phyloP scores from a whole-genome alignment of 2,888 invertebrate genomes.

The Artemia sinica region DNA sequence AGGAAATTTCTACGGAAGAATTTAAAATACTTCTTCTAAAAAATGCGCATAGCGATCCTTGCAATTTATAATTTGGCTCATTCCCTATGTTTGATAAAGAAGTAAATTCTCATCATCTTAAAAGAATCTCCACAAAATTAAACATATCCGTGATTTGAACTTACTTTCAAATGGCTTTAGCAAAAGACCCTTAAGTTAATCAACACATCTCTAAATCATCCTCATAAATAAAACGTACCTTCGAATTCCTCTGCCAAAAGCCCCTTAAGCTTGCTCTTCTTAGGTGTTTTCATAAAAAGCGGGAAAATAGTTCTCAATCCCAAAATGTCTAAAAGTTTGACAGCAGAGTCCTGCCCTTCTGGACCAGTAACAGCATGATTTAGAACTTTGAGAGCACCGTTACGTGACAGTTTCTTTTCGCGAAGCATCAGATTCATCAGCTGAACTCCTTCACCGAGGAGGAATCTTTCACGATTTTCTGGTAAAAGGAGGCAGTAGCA shows the following conservation, averaged over 20 bases:
- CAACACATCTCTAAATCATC: not conserved
- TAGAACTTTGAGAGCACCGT: slow-evolving; percentile 90
- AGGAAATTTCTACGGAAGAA: no score
- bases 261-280: slow-evolving; percentile 55
- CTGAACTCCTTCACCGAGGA: slow-evolving; percentile 91
- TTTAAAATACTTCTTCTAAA: no score
- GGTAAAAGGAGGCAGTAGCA: slow-evolving; percentile 81
- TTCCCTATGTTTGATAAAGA: no score
- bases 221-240: slow-evolving; percentile 35
- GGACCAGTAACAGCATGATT: slow-evolving; percentile 88
- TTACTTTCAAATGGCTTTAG: not conserved
- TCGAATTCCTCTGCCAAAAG: slow-evolving; percentile 75
- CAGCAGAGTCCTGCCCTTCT: slow-evolving; percentile 75
- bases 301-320: slow-evolving; percentile 93
- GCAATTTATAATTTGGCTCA: no score
- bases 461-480: slow-evolving; percentile 73
- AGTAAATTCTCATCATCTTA: not conserved
- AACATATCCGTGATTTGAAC: not conserved
- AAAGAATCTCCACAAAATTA: slow-evolving; percentile 20
- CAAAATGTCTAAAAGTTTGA: slow-evolving; percentile 92
- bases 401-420: slow-evolving; percentile 88
- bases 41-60: no score
- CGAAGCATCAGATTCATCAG: slow-evolving; percentile 97
- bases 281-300: slow-evolving; percentile 96
- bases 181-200: not conserved